These are phyloP conservation scores for Protonibea diacanthus DNA, from an alignment of 2,797 vertebrate genomes.

Conservation along the genomic window DNA sequence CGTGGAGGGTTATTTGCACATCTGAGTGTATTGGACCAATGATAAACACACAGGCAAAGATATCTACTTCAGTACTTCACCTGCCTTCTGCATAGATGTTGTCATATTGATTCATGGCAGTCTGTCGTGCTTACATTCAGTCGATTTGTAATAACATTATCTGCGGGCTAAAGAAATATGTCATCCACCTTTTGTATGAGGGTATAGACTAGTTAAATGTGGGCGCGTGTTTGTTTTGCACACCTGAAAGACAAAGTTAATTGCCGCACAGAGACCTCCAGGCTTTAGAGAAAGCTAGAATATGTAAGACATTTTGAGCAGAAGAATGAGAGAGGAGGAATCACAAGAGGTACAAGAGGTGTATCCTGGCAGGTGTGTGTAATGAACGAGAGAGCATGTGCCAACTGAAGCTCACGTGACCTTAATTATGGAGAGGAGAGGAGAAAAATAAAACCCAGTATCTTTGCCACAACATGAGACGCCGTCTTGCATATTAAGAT, in stretches of 20 bases:
- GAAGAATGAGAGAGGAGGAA: conserved; percentile 20
- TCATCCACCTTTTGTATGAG: conserved; percentile 48
- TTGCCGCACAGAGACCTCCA: conserved; percentile 40
- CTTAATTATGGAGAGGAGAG: conserved; percentile 23
- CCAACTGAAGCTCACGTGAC: conserved; percentile 37
- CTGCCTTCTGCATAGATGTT: conserved; percentile 52
- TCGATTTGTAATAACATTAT: conserved; percentile 78
- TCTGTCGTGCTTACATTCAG: conserved; percentile 47
- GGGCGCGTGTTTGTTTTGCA: conserved; percentile 33
- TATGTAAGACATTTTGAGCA: conserved; percentile 21
- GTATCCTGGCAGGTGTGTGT: conserved; percentile 21
- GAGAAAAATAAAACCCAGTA: conserved; percentile 9
- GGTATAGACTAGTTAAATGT: conserved; percentile 32
- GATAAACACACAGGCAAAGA: conserved; percentile 48
- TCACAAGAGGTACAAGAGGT: conserved; percentile 4
- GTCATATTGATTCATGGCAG: conserved; percentile 78
- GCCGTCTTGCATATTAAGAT: conserved; percentile 43
- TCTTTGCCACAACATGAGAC: conserved; percentile 23
- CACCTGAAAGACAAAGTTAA: conserved; percentile 48
- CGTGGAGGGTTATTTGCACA: conserved; percentile 60
- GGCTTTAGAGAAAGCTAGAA: conserved; percentile 42
- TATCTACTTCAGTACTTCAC: conserved; percentile 31
- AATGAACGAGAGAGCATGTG: conserved; percentile 23
- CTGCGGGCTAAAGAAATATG: conserved; percentile 56
- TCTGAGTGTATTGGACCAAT: conserved; percentile 47